Evolutionary conservation across 2,113 vertebrate species (phyloP).

Genomic region (Cynoglossus semilaevis): DNA sequence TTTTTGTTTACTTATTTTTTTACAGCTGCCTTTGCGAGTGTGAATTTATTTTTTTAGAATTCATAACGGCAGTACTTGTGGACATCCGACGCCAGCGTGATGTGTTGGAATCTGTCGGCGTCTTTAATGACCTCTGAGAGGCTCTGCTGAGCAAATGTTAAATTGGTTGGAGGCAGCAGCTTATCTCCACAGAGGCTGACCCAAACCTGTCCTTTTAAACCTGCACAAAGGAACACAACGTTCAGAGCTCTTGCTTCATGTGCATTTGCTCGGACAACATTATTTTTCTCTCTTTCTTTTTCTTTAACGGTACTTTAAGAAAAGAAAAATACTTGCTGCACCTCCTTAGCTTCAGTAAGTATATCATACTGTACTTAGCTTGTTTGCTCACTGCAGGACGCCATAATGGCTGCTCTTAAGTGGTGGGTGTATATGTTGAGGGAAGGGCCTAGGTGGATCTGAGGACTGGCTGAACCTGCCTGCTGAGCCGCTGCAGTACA

Average conservation of each 20-base stretch:
- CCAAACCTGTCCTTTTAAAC: conserved; percentile 21
- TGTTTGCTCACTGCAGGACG: conserved; percentile 28
- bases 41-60: too few species aligned
- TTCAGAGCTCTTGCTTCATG: conserved; percentile 4
- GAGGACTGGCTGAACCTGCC: conserved; percentile 50
- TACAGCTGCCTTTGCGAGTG: too few species aligned
- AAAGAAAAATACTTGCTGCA: background rate
- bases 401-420: conserved; percentile 9
- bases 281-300: too few species aligned
- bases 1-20: too few species aligned
- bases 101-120: too few species aligned
- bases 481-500: conserved; percentile 10
- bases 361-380: background rate
- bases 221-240: conserved; percentile 2
- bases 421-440: conserved; percentile 17
- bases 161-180: conserved; percentile 26
- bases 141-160: conserved; percentile 4
- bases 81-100: too few species aligned
- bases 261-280: background rate
- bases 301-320: conserved; percentile 5
- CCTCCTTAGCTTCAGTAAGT: background rate
- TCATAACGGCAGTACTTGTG: too few species aligned
- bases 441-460: conserved; percentile 6
- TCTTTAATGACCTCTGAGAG: background rate
- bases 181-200: conserved; percentile 26